Evolutionary conservation across 2,797 vertebrate species (phyloP).

Genomic region (Brotula barbata): DNA sequence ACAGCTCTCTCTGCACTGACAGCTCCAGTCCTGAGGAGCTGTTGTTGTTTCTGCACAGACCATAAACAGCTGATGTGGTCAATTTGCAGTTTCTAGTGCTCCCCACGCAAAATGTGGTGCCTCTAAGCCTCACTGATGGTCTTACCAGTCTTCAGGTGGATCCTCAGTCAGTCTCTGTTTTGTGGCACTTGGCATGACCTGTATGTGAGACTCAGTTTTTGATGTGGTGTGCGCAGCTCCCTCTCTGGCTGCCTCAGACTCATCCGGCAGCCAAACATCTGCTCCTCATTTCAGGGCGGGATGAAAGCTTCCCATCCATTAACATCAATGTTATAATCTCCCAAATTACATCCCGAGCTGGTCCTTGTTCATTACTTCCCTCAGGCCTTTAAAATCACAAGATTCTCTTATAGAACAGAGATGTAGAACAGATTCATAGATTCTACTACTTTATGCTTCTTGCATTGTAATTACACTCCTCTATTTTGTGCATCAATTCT

Average conservation of each 20-base stretch:
- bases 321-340: conserved; percentile 72
- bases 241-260: conserved; percentile 50
- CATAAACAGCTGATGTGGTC: no score
- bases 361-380: conserved; percentile 38
- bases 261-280: conserved; percentile 71
- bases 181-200: conserved; percentile 48
- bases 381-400: conserved; percentile 35
- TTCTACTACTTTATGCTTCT: no score
- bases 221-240: conserved; percentile 58
- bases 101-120: conserved; percentile 15
- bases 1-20: no score
- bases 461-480: no score
- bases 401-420: conserved; percentile 43
- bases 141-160: conserved; percentile 54
- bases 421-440: no score
- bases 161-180: conserved; percentile 51
- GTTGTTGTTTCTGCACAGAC: no score
- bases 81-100: no score
- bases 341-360: conserved; percentile 64
- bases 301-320: conserved; percentile 69
- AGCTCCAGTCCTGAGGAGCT: no score
- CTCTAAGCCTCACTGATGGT: conserved; percentile 35
- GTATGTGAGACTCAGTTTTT: conserved; percentile 44
- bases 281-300: conserved; percentile 73
- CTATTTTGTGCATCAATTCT: conserved; percentile 26